Conservation (phyloP, 2,797 vertebrate genomes). For the Erpetoichthys calabaricus region DNA sequence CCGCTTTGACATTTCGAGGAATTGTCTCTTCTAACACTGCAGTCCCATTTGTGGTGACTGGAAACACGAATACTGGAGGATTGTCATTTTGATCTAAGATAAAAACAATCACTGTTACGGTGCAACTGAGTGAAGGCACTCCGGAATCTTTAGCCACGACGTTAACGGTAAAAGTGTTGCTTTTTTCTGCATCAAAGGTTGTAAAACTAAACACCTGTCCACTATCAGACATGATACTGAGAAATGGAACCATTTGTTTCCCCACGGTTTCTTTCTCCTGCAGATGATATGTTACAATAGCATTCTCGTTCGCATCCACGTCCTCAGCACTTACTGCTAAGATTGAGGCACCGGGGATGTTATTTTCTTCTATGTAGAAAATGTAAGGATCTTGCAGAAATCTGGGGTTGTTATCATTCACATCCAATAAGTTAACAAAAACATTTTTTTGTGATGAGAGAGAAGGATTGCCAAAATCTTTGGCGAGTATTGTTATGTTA, state of each 20-base stretch:
- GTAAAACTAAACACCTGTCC: slow-evolving; percentile 33
- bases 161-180: slow-evolving; percentile 2
- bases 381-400: slow-evolving; percentile 13
- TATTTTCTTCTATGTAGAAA: slow-evolving; percentile 25
- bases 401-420: slow-evolving; percentile 3
- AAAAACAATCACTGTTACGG: slow-evolving; percentile 1
- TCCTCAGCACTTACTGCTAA: slow-evolving; percentile 35
- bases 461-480: slow-evolving; percentile 21
- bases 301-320: slow-evolving; percentile 35
- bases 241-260: slow-evolving; percentile 24
- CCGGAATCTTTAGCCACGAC: slow-evolving; percentile 7
- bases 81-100: slow-evolving; percentile 11
- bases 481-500: slow-evolving; percentile 34
- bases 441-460: too few species aligned
- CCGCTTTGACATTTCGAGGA: slow-evolving; percentile 11
- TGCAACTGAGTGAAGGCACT: not conserved
- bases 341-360: slow-evolving; percentile 31
- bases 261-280: slow-evolving; percentile 25
- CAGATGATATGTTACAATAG: slow-evolving; percentile 31
- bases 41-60: not conserved
- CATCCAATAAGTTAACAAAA: too few species aligned
- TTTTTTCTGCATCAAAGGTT: slow-evolving; percentile 41
- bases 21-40: not conserved
- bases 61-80: not conserved
- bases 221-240: slow-evolving; percentile 35